phyloP scores from a whole-genome alignment of 2,888 invertebrate genomes.

The Elmis aenea region DNA sequence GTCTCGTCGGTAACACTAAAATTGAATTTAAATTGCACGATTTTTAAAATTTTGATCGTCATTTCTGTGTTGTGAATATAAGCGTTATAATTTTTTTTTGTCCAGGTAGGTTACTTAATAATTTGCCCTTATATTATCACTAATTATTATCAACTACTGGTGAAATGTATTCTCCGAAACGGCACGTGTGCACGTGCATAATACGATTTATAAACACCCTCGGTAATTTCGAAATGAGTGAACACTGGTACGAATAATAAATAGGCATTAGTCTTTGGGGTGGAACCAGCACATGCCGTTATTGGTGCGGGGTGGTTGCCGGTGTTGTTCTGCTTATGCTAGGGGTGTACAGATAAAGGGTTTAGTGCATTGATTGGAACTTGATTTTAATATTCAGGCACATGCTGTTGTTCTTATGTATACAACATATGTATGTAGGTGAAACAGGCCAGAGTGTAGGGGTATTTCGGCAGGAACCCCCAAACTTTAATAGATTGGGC shows the following conservation, averaged over 20 bases:
- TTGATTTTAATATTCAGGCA: slow-evolving; percentile 24
- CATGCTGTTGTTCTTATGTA: slow-evolving; percentile 8
- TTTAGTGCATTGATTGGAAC: slow-evolving; percentile 28
- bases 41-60: no score
- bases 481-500: no score
- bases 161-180: no score
- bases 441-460: slow-evolving; percentile 10
- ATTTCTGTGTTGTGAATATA: no score
- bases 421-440: slow-evolving; percentile 21
- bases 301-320: slow-evolving; percentile 16
- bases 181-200: slow-evolving; percentile 26
- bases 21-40: no score
- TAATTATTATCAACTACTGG: no score
- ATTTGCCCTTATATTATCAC: no score
- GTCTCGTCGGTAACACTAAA: no score
- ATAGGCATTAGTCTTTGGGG: slow-evolving; percentile 27
- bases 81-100: no score
- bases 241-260: slow-evolving; percentile 31
- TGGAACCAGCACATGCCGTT: slow-evolving; percentile 28
- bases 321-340: slow-evolving; percentile 6
- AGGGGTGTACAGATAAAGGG: slow-evolving; percentile 17
- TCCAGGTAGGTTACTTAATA: no score
- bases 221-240: slow-evolving; percentile 29
- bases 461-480: slow-evolving; percentile 4
- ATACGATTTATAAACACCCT: slow-evolving; percentile 25